Evolutionary conservation across 2,113 vertebrate genomes (phyloP), one percentile per base, ranked within the genome.

Genomic region (Poeciliopsis prolifica): DNA sequence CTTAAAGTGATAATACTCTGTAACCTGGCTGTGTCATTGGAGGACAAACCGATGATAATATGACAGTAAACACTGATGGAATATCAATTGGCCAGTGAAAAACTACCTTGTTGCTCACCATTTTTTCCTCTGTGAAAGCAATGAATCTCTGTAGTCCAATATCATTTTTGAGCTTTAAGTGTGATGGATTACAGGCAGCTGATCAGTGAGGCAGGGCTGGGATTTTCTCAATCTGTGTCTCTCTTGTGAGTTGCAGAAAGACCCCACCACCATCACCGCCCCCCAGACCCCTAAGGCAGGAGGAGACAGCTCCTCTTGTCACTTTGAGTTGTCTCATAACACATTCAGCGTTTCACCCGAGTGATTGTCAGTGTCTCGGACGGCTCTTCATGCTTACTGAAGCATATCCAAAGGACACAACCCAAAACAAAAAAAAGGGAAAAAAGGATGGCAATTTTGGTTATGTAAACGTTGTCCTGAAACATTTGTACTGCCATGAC

Each of bases 131-230:
- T 0, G 65, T 4, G 4, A 80, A 44, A 75, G 65, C 67, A 37
- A 86, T 72, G 80, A 85, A 81, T 90, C 81, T 33, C 62, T n/a
- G 66, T 68, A 79, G 79, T 77, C 77, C 82, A 84, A 88, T 77
- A 79, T 88, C 70, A 86, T 78, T 75, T 84, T 70, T 81, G 74
- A 85, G 67, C 84, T 83, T 78, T 81, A 87, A 85, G 87, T 87
- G 84, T 91, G 88, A 91, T 92, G 91, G 85, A 92, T 91, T 85
- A 82, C 86, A 83, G 74, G 70, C 80, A 35, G 80, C 80, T 69
- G 78, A 82, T 88, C 78, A 67, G 74, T 31, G 13, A 87, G 77
- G 74, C 76, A 64, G 71, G 72, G 75, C 74, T 85, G 74, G 79
- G 72, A 69, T 68, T 69, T 65, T 54, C 68, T 19, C 82, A 68